These are phyloP conservation scores for Callaeas wilsoni DNA, from an alignment of 2,113 vertebrate species.

Conservation along the genomic window DNA sequence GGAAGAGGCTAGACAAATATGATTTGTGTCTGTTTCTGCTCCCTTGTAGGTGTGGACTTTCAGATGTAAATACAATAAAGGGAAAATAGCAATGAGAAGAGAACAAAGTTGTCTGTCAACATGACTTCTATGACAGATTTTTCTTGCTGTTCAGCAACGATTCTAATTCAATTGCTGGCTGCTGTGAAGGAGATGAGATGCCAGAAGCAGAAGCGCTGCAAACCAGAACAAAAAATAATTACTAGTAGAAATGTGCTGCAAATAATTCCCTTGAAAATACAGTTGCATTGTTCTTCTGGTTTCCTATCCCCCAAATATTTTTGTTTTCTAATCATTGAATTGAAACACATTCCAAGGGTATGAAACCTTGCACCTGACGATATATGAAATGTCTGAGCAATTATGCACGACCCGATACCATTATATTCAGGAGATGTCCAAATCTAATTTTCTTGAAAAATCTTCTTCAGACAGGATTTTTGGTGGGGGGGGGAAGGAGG, in stretches of 20 bases:
- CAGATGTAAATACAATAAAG: constrained; percentile 54
- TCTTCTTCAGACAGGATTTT: background rate
- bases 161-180: constrained; percentile 69
- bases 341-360: background rate
- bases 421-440: constrained; percentile 1
- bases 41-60: constrained; percentile 37
- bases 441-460: constrained; percentile 17
- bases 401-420: background rate
- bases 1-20: background rate
- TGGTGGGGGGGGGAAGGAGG: background rate
- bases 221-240: constrained; percentile 69
- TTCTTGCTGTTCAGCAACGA: constrained; percentile 61
- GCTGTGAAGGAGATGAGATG: constrained; percentile 70
- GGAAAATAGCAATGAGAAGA: constrained; percentile 40
- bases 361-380: background rate
- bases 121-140: constrained; percentile 63
- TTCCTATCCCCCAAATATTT: constrained; percentile 24
- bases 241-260: constrained; percentile 57
- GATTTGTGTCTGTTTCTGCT: constrained; percentile 5
- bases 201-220: constrained; percentile 61
- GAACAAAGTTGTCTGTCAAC: constrained; percentile 62
- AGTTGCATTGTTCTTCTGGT: constrained; percentile 9
- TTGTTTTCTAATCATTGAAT: constrained; percentile 27
- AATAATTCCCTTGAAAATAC: constrained; percentile 54
- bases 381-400: background rate